Percentiles rank a stretch among this genome's conserved stretches.
Conservation (phyloP, 2,888 invertebrate species). For the Ametastegia equiseti region DNA sequence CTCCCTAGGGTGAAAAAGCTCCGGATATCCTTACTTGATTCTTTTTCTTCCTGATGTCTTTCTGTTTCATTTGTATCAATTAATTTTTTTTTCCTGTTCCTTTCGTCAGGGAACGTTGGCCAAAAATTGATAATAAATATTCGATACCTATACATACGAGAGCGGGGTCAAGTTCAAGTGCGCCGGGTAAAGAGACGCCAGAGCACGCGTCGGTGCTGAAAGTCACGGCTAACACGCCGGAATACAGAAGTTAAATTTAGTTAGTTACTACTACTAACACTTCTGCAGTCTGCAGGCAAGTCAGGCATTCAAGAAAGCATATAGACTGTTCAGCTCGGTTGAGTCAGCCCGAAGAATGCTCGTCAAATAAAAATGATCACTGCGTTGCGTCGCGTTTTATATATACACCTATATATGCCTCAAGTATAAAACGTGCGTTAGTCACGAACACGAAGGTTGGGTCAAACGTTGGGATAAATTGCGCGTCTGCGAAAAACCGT, state of each 20-base stretch:
- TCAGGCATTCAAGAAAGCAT: too few species aligned
- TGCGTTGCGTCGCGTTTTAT: not conserved
- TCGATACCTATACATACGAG: too few species aligned
- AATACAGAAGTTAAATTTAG: slow-evolving; percentile 44
- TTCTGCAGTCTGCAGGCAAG: not conserved
- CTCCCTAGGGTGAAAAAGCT: too few species aligned
- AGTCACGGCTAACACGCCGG: slow-evolving; percentile 24
- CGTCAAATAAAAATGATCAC: slow-evolving; percentile 43
- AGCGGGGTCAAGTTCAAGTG: slow-evolving; percentile 47
- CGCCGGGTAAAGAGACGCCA: not conserved
- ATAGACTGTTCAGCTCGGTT: slow-evolving; percentile 1
- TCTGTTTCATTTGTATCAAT: too few species aligned
- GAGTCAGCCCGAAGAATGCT: slow-evolving; percentile 46
- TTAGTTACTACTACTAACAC: not conserved
- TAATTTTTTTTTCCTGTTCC: too few species aligned
- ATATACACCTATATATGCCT: not conserved
- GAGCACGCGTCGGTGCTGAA: not conserved
- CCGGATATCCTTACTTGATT: too few species aligned
- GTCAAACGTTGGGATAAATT: not conserved
- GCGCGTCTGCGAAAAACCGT: not conserved
- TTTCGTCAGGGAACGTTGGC: too few species aligned
- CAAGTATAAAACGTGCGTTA: too few species aligned
- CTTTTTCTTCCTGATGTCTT: too few species aligned
- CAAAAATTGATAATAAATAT: too few species aligned
- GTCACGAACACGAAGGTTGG: not conserved